Percentiles rank a stretch among this genome's conserved stretches.
Conservation (phyloP, 2,888 invertebrate genomes). For the Ferrisia virgata region DNA sequence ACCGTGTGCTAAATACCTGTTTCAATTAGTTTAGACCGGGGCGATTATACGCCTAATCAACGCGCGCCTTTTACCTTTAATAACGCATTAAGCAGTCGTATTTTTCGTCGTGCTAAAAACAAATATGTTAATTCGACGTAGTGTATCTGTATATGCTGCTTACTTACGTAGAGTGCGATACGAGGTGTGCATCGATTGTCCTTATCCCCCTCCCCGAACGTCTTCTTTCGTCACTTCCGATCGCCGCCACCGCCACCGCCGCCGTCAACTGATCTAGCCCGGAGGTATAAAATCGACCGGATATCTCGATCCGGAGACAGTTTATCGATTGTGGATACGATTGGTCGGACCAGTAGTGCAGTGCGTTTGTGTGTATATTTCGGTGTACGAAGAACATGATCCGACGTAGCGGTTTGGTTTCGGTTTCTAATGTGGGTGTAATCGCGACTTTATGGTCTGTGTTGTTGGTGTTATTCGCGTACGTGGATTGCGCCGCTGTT, state of each 20-base stretch:
- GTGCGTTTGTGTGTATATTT: too few relatives aligned
- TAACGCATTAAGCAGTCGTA: background rate
- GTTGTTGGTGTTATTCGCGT: background rate
- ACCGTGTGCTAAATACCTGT: conserved; percentile 33
- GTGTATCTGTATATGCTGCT: too few relatives aligned
- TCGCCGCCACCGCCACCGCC: too few relatives aligned
- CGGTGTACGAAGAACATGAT: background rate
- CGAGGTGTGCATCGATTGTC: background rate
- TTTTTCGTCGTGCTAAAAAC: background rate
- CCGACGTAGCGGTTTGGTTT: background rate
- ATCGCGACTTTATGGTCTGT: too few relatives aligned
- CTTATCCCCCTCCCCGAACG: background rate
- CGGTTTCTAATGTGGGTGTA: background rate
- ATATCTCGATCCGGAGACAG: background rate
- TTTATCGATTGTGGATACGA: too few relatives aligned
- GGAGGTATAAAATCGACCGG: background rate
- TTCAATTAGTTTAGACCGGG: conserved; percentile 21
- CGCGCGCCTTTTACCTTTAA: background rate
- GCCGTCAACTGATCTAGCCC: background rate
- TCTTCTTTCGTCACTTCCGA: conserved; percentile 5
- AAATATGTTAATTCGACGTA: conserved; percentile 29
- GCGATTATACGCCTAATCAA: conserved; percentile 35
- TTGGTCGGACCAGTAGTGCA: too few relatives aligned
- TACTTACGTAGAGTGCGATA: background rate
- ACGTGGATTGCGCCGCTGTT: background rate